Evolutionary conservation across 2,888 invertebrate species (phyloP).

Genomic region (Coleophora flavipennella): DNA sequence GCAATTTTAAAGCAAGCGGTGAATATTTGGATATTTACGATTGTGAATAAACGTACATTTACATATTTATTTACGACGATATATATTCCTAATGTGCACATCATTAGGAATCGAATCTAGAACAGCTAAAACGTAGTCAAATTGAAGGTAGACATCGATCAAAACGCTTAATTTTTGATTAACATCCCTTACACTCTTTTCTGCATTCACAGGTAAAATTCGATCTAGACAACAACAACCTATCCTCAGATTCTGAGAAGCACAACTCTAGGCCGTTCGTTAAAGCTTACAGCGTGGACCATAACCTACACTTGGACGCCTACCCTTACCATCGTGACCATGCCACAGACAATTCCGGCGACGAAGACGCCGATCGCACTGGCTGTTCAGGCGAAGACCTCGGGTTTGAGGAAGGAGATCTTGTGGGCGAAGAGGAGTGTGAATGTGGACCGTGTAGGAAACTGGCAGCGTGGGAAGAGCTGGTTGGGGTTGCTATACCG

Average conservation of each 20-base stretch:
- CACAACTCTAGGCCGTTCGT: conserved; percentile 14
- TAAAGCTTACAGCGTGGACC: conserved; percentile 35
- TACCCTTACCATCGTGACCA: conserved; percentile 3
- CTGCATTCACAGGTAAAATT: conserved; percentile 45
- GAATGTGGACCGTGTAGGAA: conserved; percentile 44
- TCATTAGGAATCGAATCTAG: too few relatives aligned
- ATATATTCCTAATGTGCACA: too few relatives aligned
- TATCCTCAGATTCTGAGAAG: conserved; percentile 15
- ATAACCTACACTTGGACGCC: conserved; percentile 29
- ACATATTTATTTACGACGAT: too few relatives aligned
- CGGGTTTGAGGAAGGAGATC: conserved; percentile 55
- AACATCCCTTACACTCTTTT: too few relatives aligned
- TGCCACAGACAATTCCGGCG: background rate
- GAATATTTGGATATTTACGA: too few relatives aligned
- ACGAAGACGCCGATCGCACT: conserved; percentile 16
- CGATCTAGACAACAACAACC: conserved; percentile 39
- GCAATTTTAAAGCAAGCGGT: too few relatives aligned
- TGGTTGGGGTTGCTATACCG: conserved; percentile 82
- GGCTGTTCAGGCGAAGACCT: conserved; percentile 47
- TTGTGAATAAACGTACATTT: too few relatives aligned
- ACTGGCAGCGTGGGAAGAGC: conserved; percentile 79
- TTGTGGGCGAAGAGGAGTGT: conserved; percentile 41
- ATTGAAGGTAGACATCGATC: too few relatives aligned
- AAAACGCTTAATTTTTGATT: too few relatives aligned
- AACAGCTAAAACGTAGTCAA: too few relatives aligned